Evolutionary conservation across 2,888 invertebrate species (phyloP).

Genomic region (Ceraclea dissimilis): DNA sequence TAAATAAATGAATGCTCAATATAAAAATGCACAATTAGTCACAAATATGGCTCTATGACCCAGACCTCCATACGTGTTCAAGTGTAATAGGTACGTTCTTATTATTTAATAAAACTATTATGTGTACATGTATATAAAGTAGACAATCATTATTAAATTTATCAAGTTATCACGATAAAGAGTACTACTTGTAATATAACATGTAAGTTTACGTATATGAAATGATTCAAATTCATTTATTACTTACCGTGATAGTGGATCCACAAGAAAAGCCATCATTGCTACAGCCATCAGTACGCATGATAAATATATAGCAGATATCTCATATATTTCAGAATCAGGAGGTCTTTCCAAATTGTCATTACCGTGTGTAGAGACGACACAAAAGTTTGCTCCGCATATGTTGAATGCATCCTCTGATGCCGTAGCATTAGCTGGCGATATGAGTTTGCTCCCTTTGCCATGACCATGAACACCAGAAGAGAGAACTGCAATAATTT

Average conservation of each 20-base stretch:
- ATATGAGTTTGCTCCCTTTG: conserved; percentile 32
- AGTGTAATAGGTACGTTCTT: too few relatives aligned
- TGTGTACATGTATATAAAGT: too few relatives aligned
- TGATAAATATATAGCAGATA: conserved; percentile 80
- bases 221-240: background rate
- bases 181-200: too few relatives aligned
- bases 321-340: conserved; percentile 78
- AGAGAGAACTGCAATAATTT: conserved; percentile 58
- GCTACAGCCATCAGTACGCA: conserved; percentile 81
- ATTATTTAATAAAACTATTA: too few relatives aligned
- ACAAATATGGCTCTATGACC: too few relatives aligned
- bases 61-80: too few relatives aligned
- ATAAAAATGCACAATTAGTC: too few relatives aligned
- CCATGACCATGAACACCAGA: conserved; percentile 64
- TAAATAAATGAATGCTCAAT: too few relatives aligned
- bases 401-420: conserved; percentile 47
- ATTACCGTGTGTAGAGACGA: conserved; percentile 61
- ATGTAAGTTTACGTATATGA: too few relatives aligned
- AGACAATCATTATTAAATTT: too few relatives aligned
- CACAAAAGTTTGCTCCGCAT: conserved; percentile 80
- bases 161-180: too few relatives aligned
- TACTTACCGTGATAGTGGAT: conserved; percentile 76
- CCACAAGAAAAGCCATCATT: conserved; percentile 81
- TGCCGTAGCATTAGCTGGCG: conserved; percentile 33
- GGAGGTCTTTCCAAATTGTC: conserved; percentile 74